Percentiles rank a stretch among this genome's conserved stretches.
Evolutionary conservation across 2,113 vertebrate genomes (phyloP).

Genomic region (Perca schrenkii): DNA sequence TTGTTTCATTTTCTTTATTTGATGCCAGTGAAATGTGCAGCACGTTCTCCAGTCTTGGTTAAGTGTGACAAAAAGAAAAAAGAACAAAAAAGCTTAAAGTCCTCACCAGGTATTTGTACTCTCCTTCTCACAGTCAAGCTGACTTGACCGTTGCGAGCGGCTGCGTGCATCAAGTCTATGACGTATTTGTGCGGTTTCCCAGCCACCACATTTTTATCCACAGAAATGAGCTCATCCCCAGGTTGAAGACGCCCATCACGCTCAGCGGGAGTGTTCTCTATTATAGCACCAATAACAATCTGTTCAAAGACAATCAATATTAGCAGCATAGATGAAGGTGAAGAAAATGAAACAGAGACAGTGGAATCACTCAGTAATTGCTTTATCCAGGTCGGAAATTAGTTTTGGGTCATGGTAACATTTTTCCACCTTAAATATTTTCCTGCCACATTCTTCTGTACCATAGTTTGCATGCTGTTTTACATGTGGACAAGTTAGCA

Average conservation of each 20-base stretch:
- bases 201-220: constrained; percentile 97
- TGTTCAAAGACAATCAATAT: constrained; percentile 80
- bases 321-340: constrained; percentile 69
- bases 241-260: constrained; percentile 96
- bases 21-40: constrained; percentile 46
- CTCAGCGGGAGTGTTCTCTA: constrained; percentile 98
- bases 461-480: constrained; percentile 56
- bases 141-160: constrained; percentile 97
- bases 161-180: constrained; percentile 98
- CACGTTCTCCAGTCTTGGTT: constrained; percentile 15
- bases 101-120: constrained; percentile 90
- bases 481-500: constrained; percentile 58
- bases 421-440: constrained; percentile 33
- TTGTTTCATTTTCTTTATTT: constrained; percentile 26
- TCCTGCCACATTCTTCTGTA: constrained; percentile 25
- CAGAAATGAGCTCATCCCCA: constrained; percentile 96
- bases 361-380: constrained; percentile 17
- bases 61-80: constrained; percentile 32
- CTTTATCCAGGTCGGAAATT: constrained; percentile 26
- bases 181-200: constrained; percentile 98
- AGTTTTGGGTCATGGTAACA: constrained; percentile 23
- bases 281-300: constrained; percentile 98
- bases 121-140: constrained; percentile 97
- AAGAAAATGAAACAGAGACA: constrained; percentile 37
- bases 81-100: constrained; percentile 6